Evolutionary conservation across 1,140 invertebrate genomes (phyloP).

Genomic region (Drosophila insularis): DNA sequence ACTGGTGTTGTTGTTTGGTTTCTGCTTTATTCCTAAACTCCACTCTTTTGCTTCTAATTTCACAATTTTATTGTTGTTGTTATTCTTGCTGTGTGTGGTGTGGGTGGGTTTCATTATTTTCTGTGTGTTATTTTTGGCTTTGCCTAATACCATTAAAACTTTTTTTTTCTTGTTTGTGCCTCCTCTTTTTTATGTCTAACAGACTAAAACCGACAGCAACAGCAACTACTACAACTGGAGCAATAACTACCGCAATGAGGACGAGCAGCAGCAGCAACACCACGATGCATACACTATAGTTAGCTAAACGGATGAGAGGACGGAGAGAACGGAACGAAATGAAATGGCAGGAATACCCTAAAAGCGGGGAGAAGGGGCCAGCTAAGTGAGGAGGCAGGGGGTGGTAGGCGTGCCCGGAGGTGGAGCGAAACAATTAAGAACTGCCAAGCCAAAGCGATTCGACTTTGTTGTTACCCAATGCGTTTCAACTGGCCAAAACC

Average conservation of each 20-base stretch:
- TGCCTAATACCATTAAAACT: conserved; percentile 77
- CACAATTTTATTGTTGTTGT: neutral
- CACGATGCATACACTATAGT: conserved; percentile 14
- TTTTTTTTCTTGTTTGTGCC: conserved; percentile 27
- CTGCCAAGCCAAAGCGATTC: neutral
- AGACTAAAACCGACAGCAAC: conserved; percentile 53
- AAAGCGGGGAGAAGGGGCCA: neutral
- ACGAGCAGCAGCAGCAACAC: conserved; percentile 11
- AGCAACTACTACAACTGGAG: conserved; percentile 17
- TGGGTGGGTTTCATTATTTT: conserved; percentile 37
- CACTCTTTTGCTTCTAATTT: conserved; percentile 2
- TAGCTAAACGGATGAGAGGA: conserved; percentile 12
- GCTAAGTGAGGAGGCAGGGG: neutral
- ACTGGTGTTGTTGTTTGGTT: neutral
- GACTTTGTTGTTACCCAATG: conserved; percentile 1
- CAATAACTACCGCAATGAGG: conserved; percentile 31
- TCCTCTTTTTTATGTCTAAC: conserved; percentile 52
- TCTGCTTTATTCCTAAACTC: conserved; percentile 8
- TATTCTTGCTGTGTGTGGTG: neutral
- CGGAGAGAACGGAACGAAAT: too few relatives aligned
- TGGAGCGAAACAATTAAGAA: conserved; percentile 8
- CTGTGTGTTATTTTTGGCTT: conserved; percentile 73
- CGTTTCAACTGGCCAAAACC: neutral
- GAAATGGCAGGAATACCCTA: too few relatives aligned
- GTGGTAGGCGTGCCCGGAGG: neutral